phyloP scores from a whole-genome alignment of 2,888 invertebrate species.

The Agapetus fuscipes region DNA sequence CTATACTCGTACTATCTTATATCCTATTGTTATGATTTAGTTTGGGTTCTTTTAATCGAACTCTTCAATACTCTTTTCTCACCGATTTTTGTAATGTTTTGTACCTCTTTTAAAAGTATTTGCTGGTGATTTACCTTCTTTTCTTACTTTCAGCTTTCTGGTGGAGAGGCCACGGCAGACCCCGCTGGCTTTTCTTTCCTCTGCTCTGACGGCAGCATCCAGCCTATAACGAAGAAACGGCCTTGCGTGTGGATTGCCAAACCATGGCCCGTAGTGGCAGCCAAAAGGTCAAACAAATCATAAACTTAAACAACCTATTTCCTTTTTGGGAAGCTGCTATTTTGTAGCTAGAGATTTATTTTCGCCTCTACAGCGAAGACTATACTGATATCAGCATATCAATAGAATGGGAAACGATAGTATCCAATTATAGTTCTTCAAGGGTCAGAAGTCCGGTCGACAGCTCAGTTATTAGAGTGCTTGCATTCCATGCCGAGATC shows the following conservation, averaged over 20 bases:
- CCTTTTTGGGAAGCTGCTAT: no score
- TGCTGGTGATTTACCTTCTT: neutral
- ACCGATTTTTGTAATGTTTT: neutral
- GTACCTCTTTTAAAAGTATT: neutral
- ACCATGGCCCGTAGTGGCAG: constrained; percentile 68
- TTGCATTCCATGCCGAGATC: no score
- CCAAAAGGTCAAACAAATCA: constrained; percentile 45
- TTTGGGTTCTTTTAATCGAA: neutral
- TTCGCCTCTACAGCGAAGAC: no score
- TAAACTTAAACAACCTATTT: no score
- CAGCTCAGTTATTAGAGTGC: no score
- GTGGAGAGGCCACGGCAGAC: constrained; percentile 27
- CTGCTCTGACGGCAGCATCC: constrained; percentile 64
- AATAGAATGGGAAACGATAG: no score
- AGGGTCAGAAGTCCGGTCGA: no score
- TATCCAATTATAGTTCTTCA: no score
- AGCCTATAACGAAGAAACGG: constrained; percentile 40
- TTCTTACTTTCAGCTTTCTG: constrained; percentile 26
- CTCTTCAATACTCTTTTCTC: neutral
- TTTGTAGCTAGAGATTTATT: no score
- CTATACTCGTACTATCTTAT: no score
- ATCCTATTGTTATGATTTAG: no score
- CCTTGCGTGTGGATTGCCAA: constrained; percentile 72
- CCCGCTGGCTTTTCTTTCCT: constrained; percentile 55
- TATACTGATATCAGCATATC: no score